A percentile compares a stretch with the other conserved stretches of the same genome.
Conservation (phyloP, 2,888 invertebrate genomes). For the Sussaba pulchella region DNA sequence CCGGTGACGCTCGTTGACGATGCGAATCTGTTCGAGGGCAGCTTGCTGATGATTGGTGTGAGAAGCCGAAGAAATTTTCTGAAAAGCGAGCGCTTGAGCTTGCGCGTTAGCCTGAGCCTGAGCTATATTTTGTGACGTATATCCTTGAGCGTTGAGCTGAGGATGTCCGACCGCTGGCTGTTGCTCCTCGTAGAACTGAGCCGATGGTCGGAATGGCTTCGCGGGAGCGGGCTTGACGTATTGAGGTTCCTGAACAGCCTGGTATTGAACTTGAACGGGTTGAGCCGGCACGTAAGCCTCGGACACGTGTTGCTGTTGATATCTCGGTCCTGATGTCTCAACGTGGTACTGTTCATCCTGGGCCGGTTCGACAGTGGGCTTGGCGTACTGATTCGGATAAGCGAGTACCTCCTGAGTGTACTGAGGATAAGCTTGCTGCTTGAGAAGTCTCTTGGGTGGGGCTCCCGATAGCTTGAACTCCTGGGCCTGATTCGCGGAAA, state of each 20-base stretch:
- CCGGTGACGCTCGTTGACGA: slow-evolving; percentile 77
- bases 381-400: slow-evolving; percentile 74
- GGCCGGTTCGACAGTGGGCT: slow-evolving; percentile 69
- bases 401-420: slow-evolving; percentile 75
- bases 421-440: slow-evolving; percentile 70
- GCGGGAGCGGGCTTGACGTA: slow-evolving; percentile 68
- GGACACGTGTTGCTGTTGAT: slow-evolving; percentile 71
- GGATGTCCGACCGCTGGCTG: slow-evolving; percentile 68
- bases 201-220: slow-evolving; percentile 73
- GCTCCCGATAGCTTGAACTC: slow-evolving; percentile 77
- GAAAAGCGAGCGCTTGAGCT: slow-evolving; percentile 80
- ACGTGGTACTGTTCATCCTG: slow-evolving; percentile 79
- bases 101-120: slow-evolving; percentile 80
- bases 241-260: slow-evolving; percentile 68
- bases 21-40: slow-evolving; percentile 80
- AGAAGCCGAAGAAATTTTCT: slow-evolving; percentile 79
- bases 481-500: slow-evolving; percentile 81
- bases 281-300: slow-evolving; percentile 69
- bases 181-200: slow-evolving; percentile 73
- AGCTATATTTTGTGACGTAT: slow-evolving; percentile 66
- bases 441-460: slow-evolving; percentile 68
- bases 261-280: slow-evolving; percentile 62
- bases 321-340: slow-evolving; percentile 78
- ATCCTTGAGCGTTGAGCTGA: slow-evolving; percentile 69
- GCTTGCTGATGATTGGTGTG: slow-evolving; percentile 79